A percentile compares a stretch with the other conserved stretches of the same genome.
These are phyloP conservation scores for Ophion slaviceki DNA, from an alignment of 2,888 invertebrate genomes.

Conservation along the genomic window DNA sequence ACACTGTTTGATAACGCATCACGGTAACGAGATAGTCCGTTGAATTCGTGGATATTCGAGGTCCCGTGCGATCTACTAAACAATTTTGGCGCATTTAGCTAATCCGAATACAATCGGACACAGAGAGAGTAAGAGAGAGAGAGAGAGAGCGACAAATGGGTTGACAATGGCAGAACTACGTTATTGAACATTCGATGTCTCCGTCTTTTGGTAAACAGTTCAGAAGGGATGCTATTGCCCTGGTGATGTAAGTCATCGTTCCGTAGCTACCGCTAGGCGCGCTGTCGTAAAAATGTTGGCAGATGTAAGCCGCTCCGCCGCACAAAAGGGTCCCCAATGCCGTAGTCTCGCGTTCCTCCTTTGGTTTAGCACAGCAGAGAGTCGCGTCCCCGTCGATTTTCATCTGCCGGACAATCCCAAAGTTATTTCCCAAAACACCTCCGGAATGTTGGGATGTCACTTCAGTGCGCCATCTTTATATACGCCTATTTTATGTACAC, in stretches of 20 bases:
- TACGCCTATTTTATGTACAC: too few relatives aligned
- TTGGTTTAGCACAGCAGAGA: conserved; percentile 94
- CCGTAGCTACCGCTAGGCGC: conserved; percentile 99
- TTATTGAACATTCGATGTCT: conserved; percentile 92
- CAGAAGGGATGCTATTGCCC: conserved; percentile 91
- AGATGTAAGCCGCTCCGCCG: conserved; percentile 97
- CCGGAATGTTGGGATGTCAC: too few relatives aligned
- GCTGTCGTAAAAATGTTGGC: conserved; percentile 98
- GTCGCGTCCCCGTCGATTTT: conserved; percentile 96
- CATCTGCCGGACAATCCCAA: conserved; percentile 85
- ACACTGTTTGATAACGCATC: not conserved
- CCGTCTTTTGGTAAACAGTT: conserved; percentile 91
- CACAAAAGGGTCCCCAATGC: conserved; percentile 90
- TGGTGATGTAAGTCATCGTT: conserved; percentile 98
- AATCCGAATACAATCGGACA: conserved; percentile 21
- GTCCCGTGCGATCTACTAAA: not conserved
- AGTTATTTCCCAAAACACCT: too few relatives aligned
- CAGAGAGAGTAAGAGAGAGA: not conserved
- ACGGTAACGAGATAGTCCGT: too few relatives aligned
- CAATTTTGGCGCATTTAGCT: conserved; percentile 45
- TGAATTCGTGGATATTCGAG: not conserved
- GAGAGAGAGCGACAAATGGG: not conserved
- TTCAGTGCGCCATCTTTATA: too few relatives aligned
- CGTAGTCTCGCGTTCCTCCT: conserved; percentile 86
- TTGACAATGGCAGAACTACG: conserved; percentile 68